Evolutionary conservation across 2,797 vertebrate genomes (phyloP).

Genomic region (Hippocampus kuda): DNA sequence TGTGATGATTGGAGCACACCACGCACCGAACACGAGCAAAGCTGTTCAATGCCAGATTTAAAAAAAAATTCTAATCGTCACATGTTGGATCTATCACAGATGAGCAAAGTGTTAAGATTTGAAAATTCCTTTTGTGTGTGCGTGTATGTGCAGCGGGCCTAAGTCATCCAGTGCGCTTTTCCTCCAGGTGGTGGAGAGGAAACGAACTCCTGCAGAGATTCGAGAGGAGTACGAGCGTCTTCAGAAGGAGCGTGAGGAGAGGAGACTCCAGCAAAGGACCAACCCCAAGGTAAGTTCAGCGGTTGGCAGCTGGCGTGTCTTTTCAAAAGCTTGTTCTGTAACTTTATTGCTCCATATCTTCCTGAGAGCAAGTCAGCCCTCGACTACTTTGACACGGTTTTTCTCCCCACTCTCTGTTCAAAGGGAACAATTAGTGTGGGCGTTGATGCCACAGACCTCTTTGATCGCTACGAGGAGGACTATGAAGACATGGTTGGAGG

Average conservation of each 20-base stretch:
- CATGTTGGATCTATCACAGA: too few relatives aligned
- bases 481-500: slow-evolving; percentile 78
- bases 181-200: slow-evolving; percentile 87
- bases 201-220: slow-evolving; percentile 88
- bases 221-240: slow-evolving; percentile 93
- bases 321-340: slow-evolving; percentile 3
- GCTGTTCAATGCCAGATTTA: too few relatives aligned
- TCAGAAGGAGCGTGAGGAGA: slow-evolving; percentile 88
- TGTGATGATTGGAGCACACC: too few relatives aligned
- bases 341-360: background rate
- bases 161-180: background rate
- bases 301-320: background rate
- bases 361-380: background rate
- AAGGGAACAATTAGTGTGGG: slow-evolving; percentile 96
- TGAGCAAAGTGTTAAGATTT: too few relatives aligned
- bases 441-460: slow-evolving; percentile 94
- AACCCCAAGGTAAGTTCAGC: slow-evolving; percentile 84
- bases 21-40: too few relatives aligned
- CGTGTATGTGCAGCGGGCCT: too few relatives aligned
- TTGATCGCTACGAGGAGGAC: slow-evolving; percentile 93
- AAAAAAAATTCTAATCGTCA: too few relatives aligned
- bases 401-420: slow-evolving; percentile 7
- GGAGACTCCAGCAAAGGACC: slow-evolving; percentile 90
- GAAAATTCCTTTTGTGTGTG: too few relatives aligned
- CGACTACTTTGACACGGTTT: background rate